Evolutionary conservation across 2,113 vertebrate species (phyloP), one percentile per base, ranked within the genome.

Genomic region (Chaetodon auriga): DNA sequence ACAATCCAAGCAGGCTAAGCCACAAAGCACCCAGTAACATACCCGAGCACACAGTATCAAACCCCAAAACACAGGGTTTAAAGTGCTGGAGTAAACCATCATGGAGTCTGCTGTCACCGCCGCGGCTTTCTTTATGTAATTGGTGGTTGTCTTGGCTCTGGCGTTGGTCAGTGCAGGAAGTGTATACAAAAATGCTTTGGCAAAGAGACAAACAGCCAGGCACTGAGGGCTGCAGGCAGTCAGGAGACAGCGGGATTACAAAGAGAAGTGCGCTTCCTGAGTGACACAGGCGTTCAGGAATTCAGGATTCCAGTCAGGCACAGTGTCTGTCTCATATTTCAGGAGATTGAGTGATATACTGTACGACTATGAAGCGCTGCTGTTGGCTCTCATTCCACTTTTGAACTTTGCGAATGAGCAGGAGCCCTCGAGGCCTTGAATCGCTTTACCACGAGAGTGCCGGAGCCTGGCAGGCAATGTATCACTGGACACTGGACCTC

Each of bases 41-140:
- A 69, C 71, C 71, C 41, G 13, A 87, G 81, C 74, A 64, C 82
- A 86, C 78, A 77, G 85, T 36, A 80, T 75, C 73, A 84, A 89
- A 93, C 90, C 91, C 84, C 90, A 81, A 93, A 92, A 91, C 87
- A 92, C 87, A 89, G 87, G 87, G 76, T 91, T 87, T 76, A 48
- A 87, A 91, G 83, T 62, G 66, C 68, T 64, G 75, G n/a, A 90
- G 84, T 62, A 87, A 92, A 90, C 85, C 91, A 91, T 89, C 62
- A 57, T n/a, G 74, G 74, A 43, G 85, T 78, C 76, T 41, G 77
- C 89, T 78, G 85, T 92, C 90, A 93, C 89, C 86, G 68, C 90
- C 25, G 90, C 8, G 91, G 93, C 85, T 92, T 90, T 73, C 86
- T 88, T 51, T 21, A 6, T 89, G 88, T 89, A 93, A 91, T 90